Evolutionary conservation across 2,113 vertebrate genomes (phyloP), one percentile per base, ranked within the genome.

Genomic region (Ondatra zibethicus): DNA sequence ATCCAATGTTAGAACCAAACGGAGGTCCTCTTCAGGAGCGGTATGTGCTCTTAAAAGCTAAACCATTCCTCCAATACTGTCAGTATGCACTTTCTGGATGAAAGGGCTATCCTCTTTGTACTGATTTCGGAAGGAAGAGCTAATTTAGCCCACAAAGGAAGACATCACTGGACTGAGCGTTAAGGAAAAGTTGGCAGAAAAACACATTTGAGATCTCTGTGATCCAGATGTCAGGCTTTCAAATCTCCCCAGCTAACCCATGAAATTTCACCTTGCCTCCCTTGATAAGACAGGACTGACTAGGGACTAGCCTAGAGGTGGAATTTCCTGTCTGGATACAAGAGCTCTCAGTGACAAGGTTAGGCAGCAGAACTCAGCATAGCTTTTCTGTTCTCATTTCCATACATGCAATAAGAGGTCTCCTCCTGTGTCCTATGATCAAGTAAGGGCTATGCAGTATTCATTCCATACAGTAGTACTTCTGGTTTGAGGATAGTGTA

Each of bases 351-450:
- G 21, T n/a, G 50, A 31, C 91, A 80, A 52, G 33, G n/a, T 65
- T 70, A 75, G 55, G 33, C 11, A 63, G 33, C 47, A 95, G 82
- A 82, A 52, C n/a, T 81, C 89, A 78, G 9, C 50, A 19, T 3
- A 29, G 65, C 0, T 70, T 95, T 95, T 78, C 21, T 78, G 47
- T 92, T 93, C 82, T 92, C 21, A 23, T 78, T 94, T 95, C 68
- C n/a, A 52, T 58, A 42, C 25, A 77, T 75, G 66, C 75, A 23
- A 33, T 4, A 17, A 61, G 55, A n/a, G 6, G 45, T 31, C 58
- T 82, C 81, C 58, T 90, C 27, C 61, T 68, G 7, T 33, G 13
- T 29, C n/a, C 58, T 1, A 0, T 0, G 21, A 50, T 39, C 65
- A 93, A 65, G 65, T 8, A 75, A 61, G 36, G 25, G 2, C 7